Conservation (phyloP, 2,797 vertebrate species). For the Intellagama lesueurii region DNA sequence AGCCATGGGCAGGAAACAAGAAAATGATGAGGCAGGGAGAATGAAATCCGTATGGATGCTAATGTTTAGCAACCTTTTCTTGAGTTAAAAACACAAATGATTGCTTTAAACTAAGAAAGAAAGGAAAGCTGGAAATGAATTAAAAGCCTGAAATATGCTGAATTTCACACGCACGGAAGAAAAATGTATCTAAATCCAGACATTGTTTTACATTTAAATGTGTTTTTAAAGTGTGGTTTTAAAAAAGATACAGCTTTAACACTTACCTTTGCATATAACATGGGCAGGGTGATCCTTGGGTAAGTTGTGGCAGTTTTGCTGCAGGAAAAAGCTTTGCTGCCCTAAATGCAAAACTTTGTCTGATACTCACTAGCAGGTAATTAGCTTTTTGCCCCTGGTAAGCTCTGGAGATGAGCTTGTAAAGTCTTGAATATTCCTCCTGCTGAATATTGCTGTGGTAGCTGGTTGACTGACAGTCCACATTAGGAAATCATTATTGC, state of each 20-base stretch:
- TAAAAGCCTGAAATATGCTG: conserved; percentile 58
- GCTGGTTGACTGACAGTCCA: background rate
- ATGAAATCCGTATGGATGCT: conserved; percentile 71
- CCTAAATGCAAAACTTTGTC: background rate
- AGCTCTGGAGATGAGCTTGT: background rate
- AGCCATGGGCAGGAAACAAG: conserved; percentile 76
- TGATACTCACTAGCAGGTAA: background rate
- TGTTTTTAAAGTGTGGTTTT: conserved; percentile 37
- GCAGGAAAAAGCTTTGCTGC: too few species aligned
- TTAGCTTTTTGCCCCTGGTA: conserved; percentile 27
- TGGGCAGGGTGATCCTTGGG: background rate
- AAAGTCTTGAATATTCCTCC: conserved; percentile 2
- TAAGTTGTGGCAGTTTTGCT: conserved; percentile 8
- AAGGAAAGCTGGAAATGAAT: conserved; percentile 62
- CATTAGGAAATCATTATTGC: conserved; percentile 33
- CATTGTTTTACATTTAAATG: conserved; percentile 44
- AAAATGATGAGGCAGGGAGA: conserved; percentile 76
- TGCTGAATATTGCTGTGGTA: conserved; percentile 13
- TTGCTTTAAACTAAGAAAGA: conserved; percentile 62
- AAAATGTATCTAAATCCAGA: conserved; percentile 34
- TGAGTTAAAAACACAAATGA: conserved; percentile 74
- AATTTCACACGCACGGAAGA: conserved; percentile 28
- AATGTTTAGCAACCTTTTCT: conserved; percentile 70
- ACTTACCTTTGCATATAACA: conserved; percentile 39
- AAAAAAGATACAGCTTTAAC: conserved; percentile 45